Percentiles rank a stretch among this genome's conserved stretches.
Conservation (phyloP, 2,888 invertebrate species). For the Andrena minutula region DNA sequence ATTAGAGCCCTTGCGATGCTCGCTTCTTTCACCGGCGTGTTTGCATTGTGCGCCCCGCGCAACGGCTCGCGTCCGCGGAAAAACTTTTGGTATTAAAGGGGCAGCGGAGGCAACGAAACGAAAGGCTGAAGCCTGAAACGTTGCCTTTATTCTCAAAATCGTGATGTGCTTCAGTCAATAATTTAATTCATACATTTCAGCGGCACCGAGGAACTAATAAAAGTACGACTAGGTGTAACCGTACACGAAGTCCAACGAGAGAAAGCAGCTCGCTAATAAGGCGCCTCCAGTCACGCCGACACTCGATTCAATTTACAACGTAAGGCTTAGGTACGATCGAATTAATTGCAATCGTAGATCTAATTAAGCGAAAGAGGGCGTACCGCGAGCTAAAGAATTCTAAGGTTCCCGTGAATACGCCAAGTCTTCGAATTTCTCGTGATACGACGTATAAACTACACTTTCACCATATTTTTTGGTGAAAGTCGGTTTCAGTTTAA, state of each 20-base stretch:
- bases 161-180: neutral
- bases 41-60: neutral
- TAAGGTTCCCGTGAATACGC: neutral
- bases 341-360: conserved; percentile 35
- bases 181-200: conserved; percentile 27
- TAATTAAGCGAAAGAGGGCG: conserved; percentile 5
- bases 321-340: conserved; percentile 21
- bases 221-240: conserved; percentile 14
- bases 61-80: neutral
- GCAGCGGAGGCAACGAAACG: neutral
- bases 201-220: conserved; percentile 7
- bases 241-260: conserved; percentile 25
- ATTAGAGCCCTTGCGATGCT: conserved; percentile 17
- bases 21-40: neutral
- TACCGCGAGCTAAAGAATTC: neutral
- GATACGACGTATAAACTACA: neutral
- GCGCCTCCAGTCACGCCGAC: conserved; percentile 33
- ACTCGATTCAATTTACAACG: conserved; percentile 39
- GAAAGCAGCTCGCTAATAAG: conserved; percentile 49
- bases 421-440: neutral
- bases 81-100: neutral
- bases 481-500: too few relatives aligned
- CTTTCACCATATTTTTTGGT: neutral
- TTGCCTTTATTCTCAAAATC: neutral
- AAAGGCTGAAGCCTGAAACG: conserved; percentile 2